Base-by-base conservation (phyloP, 37 sponge, comb jelly and placozoan genomes). In the Beroe forskalii region DNA sequence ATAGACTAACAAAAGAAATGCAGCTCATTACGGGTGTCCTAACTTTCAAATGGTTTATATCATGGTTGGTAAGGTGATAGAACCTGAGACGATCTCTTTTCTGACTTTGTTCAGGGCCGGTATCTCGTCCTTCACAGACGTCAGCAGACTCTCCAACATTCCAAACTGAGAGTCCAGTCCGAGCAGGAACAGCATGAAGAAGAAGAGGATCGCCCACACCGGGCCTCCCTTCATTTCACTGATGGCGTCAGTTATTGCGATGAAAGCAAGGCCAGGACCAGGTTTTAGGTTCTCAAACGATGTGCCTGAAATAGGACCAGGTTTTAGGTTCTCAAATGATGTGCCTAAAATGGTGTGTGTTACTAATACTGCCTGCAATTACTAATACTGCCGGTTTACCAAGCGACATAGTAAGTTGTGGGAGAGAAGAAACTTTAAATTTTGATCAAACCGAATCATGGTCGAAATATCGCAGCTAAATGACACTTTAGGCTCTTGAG, bases 261-360 rank as follows among this genome's bases (percentile, higher is more conserved):
- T 64, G 89, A 99, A 99, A 55, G 96, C 95, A 89, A 99, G 62
- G 23, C 97, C 99, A 76, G 99, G 97, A 19, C 99, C 99, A n/a
- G 86, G 35, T 43, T 80, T 80, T n/a, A 80, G 86, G 28, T 80
- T 30, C 28, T 80, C 86, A 23, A 80, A 80, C 40, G 19, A 27
- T 6, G 27, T 27, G 3, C 76, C 76, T 72, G 22, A 22, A 80
- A 22, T 97, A 76, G 99, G 97, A 19, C 99, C 99, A n/a, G 86
- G 35, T 43, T 80, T 80, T 2, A 80, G 86, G 28, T 80, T 30
- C 28, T 80, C 86, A 23, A 80, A 80, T 27, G 19, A 27, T 6
- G 27, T 27, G 3, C 76, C 76, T 72, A 36, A 22, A 6, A n/a
- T n/a, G n/a, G n/a, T n/a, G n/a, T n/a, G n/a, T n/a, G n/a, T n/a